Evolutionary conservation across 2,113 vertebrate species (phyloP).

Genomic region (Crocuta crocuta): DNA sequence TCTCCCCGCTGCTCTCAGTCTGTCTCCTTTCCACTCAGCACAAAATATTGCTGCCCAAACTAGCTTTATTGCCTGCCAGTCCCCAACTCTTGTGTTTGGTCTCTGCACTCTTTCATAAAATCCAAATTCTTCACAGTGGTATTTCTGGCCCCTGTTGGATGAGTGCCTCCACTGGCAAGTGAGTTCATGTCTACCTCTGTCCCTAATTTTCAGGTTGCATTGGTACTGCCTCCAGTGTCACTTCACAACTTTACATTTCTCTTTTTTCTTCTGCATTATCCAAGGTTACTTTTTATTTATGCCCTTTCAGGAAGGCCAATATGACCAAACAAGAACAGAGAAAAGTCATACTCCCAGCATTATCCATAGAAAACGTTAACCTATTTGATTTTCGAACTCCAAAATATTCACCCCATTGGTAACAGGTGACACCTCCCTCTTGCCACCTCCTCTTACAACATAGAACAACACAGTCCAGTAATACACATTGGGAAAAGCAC

Average conservation of each 20-base stretch:
- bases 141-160: background rate
- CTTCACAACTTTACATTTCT: background rate
- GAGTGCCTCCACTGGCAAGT: background rate
- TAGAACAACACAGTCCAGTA: background rate
- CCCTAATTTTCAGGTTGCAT: background rate
- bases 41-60: constrained; percentile 44
- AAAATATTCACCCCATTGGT: background rate
- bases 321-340: background rate
- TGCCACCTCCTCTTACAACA: background rate
- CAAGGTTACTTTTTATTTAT: background rate
- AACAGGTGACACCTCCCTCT: background rate
- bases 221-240: background rate
- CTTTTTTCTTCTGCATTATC: background rate
- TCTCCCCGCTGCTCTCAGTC: background rate
- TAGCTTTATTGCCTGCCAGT: background rate
- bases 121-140: constrained; percentile 52
- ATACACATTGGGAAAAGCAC: background rate
- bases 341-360: background rate
- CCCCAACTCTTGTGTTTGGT: background rate
- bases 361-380: background rate
- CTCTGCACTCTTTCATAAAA: constrained; percentile 31
- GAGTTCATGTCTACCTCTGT: background rate
- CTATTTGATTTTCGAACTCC: background rate
- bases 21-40: constrained; percentile 20
- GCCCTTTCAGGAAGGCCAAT: background rate